Evolutionary conservation across 2,113 vertebrate species (phyloP), one percentile per base, ranked within the genome.

Genomic region (Hippocampus mohnikei): DNA sequence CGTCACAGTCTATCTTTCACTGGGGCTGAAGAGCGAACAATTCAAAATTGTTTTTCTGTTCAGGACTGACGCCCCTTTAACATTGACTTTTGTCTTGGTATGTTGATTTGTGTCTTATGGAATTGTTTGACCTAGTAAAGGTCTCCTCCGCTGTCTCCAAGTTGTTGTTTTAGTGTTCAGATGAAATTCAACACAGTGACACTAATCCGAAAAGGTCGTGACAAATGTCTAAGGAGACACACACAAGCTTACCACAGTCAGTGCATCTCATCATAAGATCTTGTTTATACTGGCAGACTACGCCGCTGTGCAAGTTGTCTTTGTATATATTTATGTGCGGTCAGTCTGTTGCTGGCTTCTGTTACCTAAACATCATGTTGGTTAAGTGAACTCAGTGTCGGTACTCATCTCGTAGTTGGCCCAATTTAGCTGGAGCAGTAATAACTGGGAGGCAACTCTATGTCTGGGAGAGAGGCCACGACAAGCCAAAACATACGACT

Each of bases 341-440:
- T 78, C 75, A 60, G 68, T 74, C 42, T 37, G 48, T 81, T 72
- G 78, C 64, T 80, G 75, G 75, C 78, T 66, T 67, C 66, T 66
- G 59, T 74, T 74, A 56, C 68, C 68, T 64, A 74, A 74, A 85
- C 74, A 69, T 70, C 61, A 74, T 78, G 83, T 84, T 58, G n/a
- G 70, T 72, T 78, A 69, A 74, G 78, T 82, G 83, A 85, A 88
- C 85, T 82, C 82, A 75, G 83, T 81, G 81, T 77, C 44, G 70
- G 58, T 50, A 58, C 62, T 70, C 67, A 71, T 80, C 50, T 59
- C 74, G 72, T 58, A 72, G 67, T 80, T 67, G 83, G 80, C 86
- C 81, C 70, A 71, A 81, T 84, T 87, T 88, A 83, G 82, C 84
- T 77, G 76, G 66, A 75, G 79, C 70, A 44, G 65, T 75, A 73